A percentile compares a stretch with the other conserved stretches of the same genome.
Conservation (phyloP, 2,888 invertebrate species). For the Thyatira batis region DNA sequence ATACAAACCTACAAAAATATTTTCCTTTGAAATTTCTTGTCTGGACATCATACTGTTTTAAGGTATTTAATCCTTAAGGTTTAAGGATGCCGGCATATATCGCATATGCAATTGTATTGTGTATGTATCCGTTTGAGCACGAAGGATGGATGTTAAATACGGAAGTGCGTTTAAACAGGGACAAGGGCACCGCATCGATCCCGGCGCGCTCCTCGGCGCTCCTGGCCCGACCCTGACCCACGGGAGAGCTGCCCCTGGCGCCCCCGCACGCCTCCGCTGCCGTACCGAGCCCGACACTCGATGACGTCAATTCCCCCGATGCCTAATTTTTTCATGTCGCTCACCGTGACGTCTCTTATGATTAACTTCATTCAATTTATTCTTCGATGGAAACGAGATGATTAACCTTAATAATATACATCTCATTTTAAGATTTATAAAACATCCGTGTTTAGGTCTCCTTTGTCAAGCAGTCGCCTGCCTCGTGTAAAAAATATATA, state of each 20-base stretch:
- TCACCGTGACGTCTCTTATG: background rate
- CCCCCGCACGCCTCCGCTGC: background rate
- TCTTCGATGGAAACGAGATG: no score
- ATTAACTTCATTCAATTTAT: no score
- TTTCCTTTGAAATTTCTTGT: slow-evolving; percentile 3
- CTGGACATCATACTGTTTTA: background rate
- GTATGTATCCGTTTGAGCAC: background rate
- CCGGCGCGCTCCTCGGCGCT: slow-evolving; percentile 31
- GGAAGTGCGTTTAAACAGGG: slow-evolving; percentile 35
- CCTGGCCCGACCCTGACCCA: slow-evolving; percentile 66
- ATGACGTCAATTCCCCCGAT: slow-evolving; percentile 20
- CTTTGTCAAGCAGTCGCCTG: background rate
- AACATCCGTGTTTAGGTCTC: no score
- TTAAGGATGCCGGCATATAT: background rate
- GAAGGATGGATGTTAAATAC: slow-evolving; percentile 8
- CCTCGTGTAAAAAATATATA: background rate
- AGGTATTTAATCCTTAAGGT: no score
- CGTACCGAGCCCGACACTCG: slow-evolving; percentile 20
- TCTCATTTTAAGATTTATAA: no score
- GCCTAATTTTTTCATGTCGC: background rate
- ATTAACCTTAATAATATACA: no score
- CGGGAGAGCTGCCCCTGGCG: slow-evolving; percentile 24
- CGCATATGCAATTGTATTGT: background rate
- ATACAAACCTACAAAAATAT: slow-evolving; percentile 10
- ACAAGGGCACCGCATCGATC: slow-evolving; percentile 65